Conservation (phyloP, 2,888 invertebrate genomes). For the Hipparchia sbordonii region DNA sequence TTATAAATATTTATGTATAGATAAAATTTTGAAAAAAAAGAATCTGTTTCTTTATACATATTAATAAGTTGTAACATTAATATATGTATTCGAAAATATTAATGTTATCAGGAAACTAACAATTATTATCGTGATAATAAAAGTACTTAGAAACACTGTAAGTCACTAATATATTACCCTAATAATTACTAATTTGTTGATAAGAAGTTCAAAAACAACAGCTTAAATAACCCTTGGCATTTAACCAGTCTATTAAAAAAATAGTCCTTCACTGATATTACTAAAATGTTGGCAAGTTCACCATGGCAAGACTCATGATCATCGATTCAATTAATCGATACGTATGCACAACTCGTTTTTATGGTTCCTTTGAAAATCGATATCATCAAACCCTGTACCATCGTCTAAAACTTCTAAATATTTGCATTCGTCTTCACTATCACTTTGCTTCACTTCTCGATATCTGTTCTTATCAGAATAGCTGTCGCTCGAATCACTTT, state of each 20-base stretch:
- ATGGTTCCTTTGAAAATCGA: constrained; percentile 14
- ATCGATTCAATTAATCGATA: constrained; percentile 27
- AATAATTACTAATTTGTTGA: neutral
- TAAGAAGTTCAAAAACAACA: neutral
- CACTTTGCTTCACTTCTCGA: constrained; percentile 56
- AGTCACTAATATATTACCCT: neutral
- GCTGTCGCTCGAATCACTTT: constrained; percentile 54
- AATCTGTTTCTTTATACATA: no score
- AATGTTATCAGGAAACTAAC: neutral
- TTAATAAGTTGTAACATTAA: no score
- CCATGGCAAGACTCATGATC: constrained; percentile 17
- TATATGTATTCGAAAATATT: constrained; percentile 2
- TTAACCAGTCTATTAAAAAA: neutral
- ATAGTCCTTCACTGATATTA: constrained; percentile 10
- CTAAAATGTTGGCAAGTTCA: constrained; percentile 2
- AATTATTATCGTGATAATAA: neutral
- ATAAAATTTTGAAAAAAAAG: no score
- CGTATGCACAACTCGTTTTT: constrained; percentile 33
- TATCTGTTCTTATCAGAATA: constrained; percentile 49
- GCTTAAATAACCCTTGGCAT: neutral
- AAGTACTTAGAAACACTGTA: neutral
- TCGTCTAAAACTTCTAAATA: constrained; percentile 76
- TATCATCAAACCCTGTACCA: constrained; percentile 62
- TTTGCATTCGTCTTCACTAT: constrained; percentile 67
- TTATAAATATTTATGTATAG: no score